A percentile compares a stretch with the other conserved stretches of the same genome.
Evolutionary conservation across 2,113 vertebrate genomes (phyloP).

Genomic region (Silurus meridionalis): DNA sequence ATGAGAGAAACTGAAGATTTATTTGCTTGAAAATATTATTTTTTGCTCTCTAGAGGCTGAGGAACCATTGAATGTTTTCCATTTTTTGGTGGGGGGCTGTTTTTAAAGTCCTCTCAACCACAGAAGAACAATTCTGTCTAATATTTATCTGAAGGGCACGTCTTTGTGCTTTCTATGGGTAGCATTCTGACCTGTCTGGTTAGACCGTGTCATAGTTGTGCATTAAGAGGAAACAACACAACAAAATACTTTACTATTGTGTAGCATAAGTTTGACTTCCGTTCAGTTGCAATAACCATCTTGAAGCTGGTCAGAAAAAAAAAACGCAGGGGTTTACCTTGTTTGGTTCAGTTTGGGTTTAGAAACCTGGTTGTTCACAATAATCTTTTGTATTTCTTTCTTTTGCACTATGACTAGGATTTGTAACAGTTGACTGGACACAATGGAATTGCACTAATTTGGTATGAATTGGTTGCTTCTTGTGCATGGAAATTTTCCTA

Average conservation of each 20-base stretch:
- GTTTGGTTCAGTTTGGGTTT: background rate
- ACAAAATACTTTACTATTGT: conserved; percentile 52
- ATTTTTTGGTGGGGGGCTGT: background rate
- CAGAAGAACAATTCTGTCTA: background rate
- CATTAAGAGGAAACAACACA: conserved; percentile 41
- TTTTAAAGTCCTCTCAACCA: background rate
- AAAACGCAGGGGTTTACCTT: background rate
- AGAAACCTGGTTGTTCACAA: background rate
- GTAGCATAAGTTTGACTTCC: conserved; percentile 68
- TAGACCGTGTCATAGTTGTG: conserved; percentile 22
- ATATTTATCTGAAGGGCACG: background rate
- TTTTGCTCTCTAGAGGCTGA: background rate
- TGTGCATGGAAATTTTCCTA: background rate
- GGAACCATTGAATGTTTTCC: background rate
- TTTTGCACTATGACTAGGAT: conserved; percentile 24
- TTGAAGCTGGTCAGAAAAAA: background rate
- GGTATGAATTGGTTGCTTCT: background rate
- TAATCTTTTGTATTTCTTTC: conserved; percentile 21
- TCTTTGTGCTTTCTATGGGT: background rate
- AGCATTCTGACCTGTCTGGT: background rate
- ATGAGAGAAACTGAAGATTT: conserved; percentile 35
- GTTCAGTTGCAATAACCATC: conserved; percentile 63
- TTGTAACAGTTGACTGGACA: background rate
- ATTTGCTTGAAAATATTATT: conserved; percentile 53
- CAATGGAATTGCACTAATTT: background rate